These are phyloP conservation scores for Sinocyclocheilus anophthalmus DNA, from an alignment of 2,113 vertebrate species.

Conservation along the genomic window DNA sequence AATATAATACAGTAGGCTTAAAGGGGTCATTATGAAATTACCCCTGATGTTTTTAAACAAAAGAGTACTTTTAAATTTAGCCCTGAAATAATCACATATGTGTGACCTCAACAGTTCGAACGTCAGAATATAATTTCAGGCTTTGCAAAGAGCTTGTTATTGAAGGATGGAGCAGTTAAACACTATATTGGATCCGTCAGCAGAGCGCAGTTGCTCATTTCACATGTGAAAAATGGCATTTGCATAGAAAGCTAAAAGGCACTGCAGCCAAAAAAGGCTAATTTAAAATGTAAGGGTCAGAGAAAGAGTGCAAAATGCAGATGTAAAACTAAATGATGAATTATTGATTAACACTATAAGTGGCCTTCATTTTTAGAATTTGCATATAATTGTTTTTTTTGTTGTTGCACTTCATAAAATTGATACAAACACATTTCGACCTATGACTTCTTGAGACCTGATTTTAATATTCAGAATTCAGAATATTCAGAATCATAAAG, in stretches of 20 bases:
- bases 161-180: conserved; percentile 1
- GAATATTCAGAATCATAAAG: neutral
- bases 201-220: neutral
- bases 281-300: neutral
- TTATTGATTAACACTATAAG: neutral
- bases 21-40: neutral
- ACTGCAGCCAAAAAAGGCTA: neutral
- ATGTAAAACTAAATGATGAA: neutral
- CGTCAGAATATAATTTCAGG: neutral
- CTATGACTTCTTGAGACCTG: neutral
- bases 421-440: neutral
- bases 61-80: neutral
- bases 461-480: neutral
- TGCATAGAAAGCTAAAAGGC: neutral
- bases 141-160: neutral
- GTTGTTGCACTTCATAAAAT: neutral
- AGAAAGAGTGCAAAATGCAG: neutral
- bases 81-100: neutral
- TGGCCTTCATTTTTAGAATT: neutral
- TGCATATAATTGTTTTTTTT: too few relatives aligned
- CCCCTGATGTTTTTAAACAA: neutral
- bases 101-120: neutral
- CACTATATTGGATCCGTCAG: neutral
- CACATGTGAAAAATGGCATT: neutral
- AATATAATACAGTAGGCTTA: neutral